Evolutionary conservation across 2,797 vertebrate genomes (phyloP), one percentile per base, ranked within the genome.

Genomic region (Cyclura pinguis): DNA sequence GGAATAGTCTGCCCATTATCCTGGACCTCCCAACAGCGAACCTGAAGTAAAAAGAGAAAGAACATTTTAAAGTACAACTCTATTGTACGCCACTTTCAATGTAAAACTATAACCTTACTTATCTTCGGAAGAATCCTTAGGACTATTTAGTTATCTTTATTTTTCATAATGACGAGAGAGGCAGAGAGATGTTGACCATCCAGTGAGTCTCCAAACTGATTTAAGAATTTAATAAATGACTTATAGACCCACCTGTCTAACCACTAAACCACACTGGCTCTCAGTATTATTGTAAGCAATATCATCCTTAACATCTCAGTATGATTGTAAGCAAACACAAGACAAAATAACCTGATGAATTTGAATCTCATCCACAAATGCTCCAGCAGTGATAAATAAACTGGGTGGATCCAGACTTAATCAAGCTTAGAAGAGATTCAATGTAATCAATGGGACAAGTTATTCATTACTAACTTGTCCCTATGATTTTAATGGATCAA

Each of bases 11-110:
- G 99, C 14, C 99, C 99, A 0, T 98, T 99, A 95, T 99, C 99
- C 50, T 99, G 99, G 91, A 99, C 99, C 91, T 99, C 99, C 99
- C 99, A 99, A 96, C 99, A 99, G 82, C 99, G 98, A 73, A 99
- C 99, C 99, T 99, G 92, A 0, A 88, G 52, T n/a, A 85, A 80
- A 10, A 92, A 64, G 1, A 1, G 0, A 57, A 7, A 29, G 0
- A 88, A 38, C 67, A 6, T 0, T 59, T 55, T 32, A 73, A 88
- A 29, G 4, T 55, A 10, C 0, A 20, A 86, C 59, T 38, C 50
- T 57, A 10, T 24, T 38, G 20, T 55, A 42, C 14, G 72, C 4
- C 50, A 80, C 18, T 50, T 76, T 62, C 14, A 89, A 55, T 52
- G 8, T 27, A 38, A 42, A 76, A 27, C 20, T 12, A 47, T 85